Conservation (phyloP, 2,888 invertebrate species). For the Laothoe populi region DNA sequence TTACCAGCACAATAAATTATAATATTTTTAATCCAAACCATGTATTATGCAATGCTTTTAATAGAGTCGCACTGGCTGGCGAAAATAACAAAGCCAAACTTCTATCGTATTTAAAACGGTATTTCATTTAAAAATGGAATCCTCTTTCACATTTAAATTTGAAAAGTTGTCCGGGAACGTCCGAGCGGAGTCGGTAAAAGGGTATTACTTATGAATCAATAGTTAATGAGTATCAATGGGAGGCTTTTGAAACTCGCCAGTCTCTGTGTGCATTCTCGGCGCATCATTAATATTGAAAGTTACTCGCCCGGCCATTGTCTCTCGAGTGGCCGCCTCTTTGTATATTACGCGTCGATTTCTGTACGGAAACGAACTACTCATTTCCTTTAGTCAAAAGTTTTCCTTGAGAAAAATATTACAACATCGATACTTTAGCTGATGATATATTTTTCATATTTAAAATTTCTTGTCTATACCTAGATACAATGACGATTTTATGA, state of each 20-base stretch:
- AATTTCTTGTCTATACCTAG: conserved; percentile 8
- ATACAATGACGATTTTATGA: not conserved
- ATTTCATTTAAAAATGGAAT: conserved; percentile 57
- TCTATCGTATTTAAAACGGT: conserved; percentile 26
- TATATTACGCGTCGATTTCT: conserved; percentile 69
- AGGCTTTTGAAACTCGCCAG: conserved; percentile 75
- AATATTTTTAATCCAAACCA: conserved; percentile 3
- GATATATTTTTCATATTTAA: conserved; percentile 15
- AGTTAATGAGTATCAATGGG: conserved; percentile 83
- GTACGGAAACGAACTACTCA: conserved; percentile 71
- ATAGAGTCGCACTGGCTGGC: conserved; percentile 12
- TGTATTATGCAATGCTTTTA: conserved; percentile 15
- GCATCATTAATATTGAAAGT: conserved; percentile 84
- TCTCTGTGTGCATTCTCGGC: conserved; percentile 76
- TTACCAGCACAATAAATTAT: not conserved
- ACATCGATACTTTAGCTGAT: not conserved
- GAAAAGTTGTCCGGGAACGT: conserved; percentile 70
- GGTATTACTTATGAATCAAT: conserved; percentile 84
- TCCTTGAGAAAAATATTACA: conserved; percentile 60
- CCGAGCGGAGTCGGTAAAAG: conserved; percentile 69
- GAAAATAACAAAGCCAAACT: conserved; percentile 15
- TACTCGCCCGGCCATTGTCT: conserved; percentile 76
- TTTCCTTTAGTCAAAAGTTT: conserved; percentile 75
- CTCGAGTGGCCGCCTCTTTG: conserved; percentile 74
- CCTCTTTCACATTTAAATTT: conserved; percentile 75